These are phyloP conservation scores for Ostrea edulis DNA, from an alignment of 1,140 invertebrate genomes.

Conservation along the genomic window DNA sequence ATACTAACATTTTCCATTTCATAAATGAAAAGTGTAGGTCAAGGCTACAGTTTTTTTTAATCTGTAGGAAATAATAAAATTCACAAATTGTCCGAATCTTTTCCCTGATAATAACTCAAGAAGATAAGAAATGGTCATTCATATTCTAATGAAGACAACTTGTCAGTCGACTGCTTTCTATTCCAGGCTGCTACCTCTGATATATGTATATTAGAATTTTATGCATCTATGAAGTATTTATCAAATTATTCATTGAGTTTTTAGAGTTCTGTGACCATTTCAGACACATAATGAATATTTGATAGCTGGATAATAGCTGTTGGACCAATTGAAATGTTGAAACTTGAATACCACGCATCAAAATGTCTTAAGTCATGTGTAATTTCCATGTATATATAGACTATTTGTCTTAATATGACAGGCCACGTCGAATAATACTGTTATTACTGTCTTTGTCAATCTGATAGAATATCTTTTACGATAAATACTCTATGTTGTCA, in stretches of 20 bases:
- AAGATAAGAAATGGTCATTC: neutral
- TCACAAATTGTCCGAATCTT: neutral
- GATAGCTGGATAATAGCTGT: neutral
- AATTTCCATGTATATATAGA: slow-evolving; percentile 9
- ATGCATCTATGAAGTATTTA: neutral
- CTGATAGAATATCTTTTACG: neutral
- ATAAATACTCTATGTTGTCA: neutral
- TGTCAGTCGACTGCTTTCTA: neutral
- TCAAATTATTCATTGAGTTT: neutral
- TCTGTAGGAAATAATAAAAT: neutral
- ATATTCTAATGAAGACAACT: neutral
- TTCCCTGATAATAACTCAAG: neutral
- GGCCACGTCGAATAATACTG: neutral
- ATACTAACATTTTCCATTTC: neutral
- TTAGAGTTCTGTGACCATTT: neutral
- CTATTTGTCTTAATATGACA: slow-evolving; percentile 8
- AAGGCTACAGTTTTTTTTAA: neutral
- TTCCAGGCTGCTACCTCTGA: neutral
- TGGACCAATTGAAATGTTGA: neutral
- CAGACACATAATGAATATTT: slow-evolving; percentile 1
- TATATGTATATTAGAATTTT: neutral
- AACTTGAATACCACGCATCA: neutral
- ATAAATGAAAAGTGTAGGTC: neutral
- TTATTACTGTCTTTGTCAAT: neutral
- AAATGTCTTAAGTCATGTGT: neutral